phyloP scores from a whole-genome alignment of 37 sponge, comb jelly and placozoan genomes.

The Aplysina aerophoba region DNA sequence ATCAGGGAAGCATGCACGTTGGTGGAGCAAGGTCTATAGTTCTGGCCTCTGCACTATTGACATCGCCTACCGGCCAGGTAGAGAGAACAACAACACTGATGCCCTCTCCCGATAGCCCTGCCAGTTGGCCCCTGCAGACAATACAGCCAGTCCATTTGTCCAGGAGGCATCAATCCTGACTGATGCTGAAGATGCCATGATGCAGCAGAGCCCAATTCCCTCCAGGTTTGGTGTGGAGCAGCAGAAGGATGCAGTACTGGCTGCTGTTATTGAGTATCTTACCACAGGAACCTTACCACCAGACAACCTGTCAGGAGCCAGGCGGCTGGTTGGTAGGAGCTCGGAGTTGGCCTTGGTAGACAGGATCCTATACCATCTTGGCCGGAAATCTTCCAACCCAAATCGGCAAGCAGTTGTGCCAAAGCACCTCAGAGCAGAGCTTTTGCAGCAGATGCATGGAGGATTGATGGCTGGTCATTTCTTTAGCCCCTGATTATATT shows the following conservation, averaged over 20 bases:
- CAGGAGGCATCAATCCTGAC: too few relatives aligned
- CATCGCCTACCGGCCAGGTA: constrained; percentile 34
- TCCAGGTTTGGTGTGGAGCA: constrained; percentile 29
- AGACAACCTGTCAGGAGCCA: not conserved
- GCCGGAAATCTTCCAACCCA: constrained; percentile 22
- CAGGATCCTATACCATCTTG: constrained; percentile 48
- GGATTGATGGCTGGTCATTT: constrained; percentile 28
- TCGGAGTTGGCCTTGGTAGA: constrained; percentile 29
- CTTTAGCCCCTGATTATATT: constrained; percentile 43
- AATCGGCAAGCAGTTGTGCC: constrained; percentile 51
- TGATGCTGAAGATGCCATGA: too few relatives aligned
- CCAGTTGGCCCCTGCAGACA: too few relatives aligned
- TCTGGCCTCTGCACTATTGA: constrained; percentile 3
- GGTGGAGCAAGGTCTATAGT: constrained; percentile 48
- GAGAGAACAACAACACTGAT: constrained; percentile 47
- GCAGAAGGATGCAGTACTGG: constrained; percentile 43
- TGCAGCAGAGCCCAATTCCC: too few relatives aligned
- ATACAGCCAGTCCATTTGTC: too few relatives aligned
- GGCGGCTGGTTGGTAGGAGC: constrained; percentile 17
- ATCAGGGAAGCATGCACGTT: constrained; percentile 42
- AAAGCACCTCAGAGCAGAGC: constrained; percentile 19
- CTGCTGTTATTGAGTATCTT: constrained; percentile 26
- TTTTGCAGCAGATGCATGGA: constrained; percentile 36
- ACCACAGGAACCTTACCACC: constrained; percentile 46
- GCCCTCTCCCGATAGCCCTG: constrained; percentile 34